These are phyloP conservation scores for Drosophila pullipes DNA, from an alignment of 2,888 invertebrate genomes.

Conservation along the genomic window DNA sequence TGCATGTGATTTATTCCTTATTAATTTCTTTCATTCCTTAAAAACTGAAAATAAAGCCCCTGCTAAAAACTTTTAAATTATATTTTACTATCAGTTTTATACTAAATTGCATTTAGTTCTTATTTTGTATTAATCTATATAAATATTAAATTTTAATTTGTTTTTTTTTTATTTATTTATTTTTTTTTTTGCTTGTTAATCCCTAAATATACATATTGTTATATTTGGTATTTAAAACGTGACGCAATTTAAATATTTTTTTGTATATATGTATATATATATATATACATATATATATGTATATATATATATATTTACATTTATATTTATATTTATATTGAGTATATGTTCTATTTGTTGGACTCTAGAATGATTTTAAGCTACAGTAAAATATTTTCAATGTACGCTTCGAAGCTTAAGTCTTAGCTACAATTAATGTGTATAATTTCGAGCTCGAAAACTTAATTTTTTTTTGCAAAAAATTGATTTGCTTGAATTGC, in stretches of 20 bases:
- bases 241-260: slow-evolving; percentile 9
- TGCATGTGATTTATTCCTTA: slow-evolving; percentile 30
- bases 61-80: slow-evolving; percentile 41
- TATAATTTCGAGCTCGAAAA: slow-evolving; percentile 68
- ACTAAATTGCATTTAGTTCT: slow-evolving; percentile 59
- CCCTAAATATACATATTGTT: slow-evolving; percentile 37
- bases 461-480: slow-evolving; percentile 28
- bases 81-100: slow-evolving; percentile 30
- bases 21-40: slow-evolving; percentile 19
- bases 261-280: neutral
- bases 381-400: slow-evolving; percentile 81
- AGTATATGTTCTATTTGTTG: slow-evolving; percentile 30
- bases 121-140: slow-evolving; percentile 20
- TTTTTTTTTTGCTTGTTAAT: slow-evolving; percentile 27
- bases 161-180: slow-evolving; percentile 12
- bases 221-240: slow-evolving; percentile 48
- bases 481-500: slow-evolving; percentile 57
- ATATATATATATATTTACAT: too few species aligned
- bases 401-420: slow-evolving; percentile 73
- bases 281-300: too few species aligned
- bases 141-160: slow-evolving; percentile 31
- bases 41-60: slow-evolving; percentile 44
- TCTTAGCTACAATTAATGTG: slow-evolving; percentile 73
- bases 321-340: slow-evolving; percentile 4
- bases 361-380: slow-evolving; percentile 67